Percentiles rank a stretch among this genome's conserved stretches.
These are phyloP conservation scores for Agrypnia vestita DNA, from an alignment of 1,140 invertebrate species.

Conservation along the genomic window DNA sequence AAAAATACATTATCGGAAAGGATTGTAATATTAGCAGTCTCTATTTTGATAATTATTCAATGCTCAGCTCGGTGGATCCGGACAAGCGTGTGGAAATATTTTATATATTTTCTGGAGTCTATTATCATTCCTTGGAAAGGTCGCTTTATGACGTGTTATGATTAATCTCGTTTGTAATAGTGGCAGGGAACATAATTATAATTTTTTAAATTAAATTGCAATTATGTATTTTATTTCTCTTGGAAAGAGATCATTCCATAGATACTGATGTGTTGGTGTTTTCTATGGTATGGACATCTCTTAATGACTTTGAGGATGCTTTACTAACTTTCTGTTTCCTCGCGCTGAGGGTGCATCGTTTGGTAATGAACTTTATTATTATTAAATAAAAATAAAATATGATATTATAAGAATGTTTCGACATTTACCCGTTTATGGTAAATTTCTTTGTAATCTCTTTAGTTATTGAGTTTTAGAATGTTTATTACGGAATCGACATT, in stretches of 20 bases:
- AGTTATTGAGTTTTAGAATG: too few species aligned
- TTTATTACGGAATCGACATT: too few species aligned
- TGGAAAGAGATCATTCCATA: background rate
- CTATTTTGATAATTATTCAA: too few species aligned
- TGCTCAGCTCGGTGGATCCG: too few species aligned
- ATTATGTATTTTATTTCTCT: background rate
- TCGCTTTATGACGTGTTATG: background rate
- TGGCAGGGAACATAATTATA: background rate
- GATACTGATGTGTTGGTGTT: background rate
- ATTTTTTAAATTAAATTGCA: background rate
- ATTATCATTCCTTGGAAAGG: constrained; percentile 26
- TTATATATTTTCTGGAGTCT: background rate
- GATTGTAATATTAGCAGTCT: too few species aligned
- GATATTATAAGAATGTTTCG: background rate
- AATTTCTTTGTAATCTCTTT: constrained; percentile 25
- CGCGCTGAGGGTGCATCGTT: background rate
- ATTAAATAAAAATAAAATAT: constrained; percentile 16
- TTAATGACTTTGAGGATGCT: background rate
- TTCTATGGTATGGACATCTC: constrained; percentile 1
- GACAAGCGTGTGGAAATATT: background rate
- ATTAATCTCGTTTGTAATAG: constrained; percentile 6
- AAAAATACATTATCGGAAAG: too few species aligned
- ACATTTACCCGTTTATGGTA: constrained; percentile 19
- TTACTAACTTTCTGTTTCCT: background rate
- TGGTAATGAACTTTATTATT: background rate